A percentile compares a stretch with the other conserved stretches of the same genome.
phyloP scores from a whole-genome alignment of 2,888 invertebrate genomes.

The Thymelicus sylvestris region DNA sequence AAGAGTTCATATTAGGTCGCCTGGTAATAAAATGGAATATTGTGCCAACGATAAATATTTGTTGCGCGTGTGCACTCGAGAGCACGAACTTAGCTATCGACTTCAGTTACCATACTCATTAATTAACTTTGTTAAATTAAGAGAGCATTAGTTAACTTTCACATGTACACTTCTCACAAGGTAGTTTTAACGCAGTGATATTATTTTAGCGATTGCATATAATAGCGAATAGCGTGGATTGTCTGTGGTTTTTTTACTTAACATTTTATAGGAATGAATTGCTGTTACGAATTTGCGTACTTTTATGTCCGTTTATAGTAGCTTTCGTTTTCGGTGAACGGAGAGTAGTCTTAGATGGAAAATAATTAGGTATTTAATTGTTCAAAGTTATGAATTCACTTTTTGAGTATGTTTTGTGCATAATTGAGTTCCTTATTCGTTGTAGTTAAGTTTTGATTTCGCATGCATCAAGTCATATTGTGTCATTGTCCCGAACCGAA shows the following conservation, averaged over 20 bases:
- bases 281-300: conserved; percentile 35
- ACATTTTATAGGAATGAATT: conserved; percentile 24
- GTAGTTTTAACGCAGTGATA: conserved; percentile 71
- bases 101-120: conserved; percentile 70
- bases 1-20: too few relatives aligned
- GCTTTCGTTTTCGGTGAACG: conserved; percentile 37
- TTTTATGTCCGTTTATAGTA: conserved; percentile 31
- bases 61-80: conserved; percentile 40
- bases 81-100: conserved; percentile 56
- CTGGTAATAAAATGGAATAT: conserved; percentile 2
- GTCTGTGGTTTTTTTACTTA: conserved; percentile 15
- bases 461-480: conserved; percentile 72
- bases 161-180: conserved; percentile 47
- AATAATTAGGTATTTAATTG: conserved; percentile 36
- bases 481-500: conserved; percentile 64
- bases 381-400: conserved; percentile 26
- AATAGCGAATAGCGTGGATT: conserved; percentile 28
- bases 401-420: conserved; percentile 42
- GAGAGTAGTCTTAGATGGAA: conserved; percentile 41
- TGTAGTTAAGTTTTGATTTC: conserved; percentile 49
- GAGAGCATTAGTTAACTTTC: conserved; percentile 51
- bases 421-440: conserved; percentile 60
- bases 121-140: conserved; percentile 38
- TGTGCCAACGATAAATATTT: conserved; percentile 25
- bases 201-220: conserved; percentile 60